Conservation (phyloP, 2,888 invertebrate species). For the Calameuta filiformis region DNA sequence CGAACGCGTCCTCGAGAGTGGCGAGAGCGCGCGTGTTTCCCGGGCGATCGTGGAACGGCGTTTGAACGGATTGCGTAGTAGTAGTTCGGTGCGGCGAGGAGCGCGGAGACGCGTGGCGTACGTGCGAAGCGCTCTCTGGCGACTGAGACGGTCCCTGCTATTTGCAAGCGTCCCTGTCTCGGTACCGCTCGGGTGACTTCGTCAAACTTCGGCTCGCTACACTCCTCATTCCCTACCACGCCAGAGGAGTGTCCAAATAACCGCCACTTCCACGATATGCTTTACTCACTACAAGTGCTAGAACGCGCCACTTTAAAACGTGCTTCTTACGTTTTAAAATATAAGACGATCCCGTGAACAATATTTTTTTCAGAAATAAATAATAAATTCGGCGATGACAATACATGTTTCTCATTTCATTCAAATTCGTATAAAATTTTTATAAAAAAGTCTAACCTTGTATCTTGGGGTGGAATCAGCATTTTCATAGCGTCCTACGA, state of each 20-base stretch:
- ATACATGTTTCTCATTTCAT: not conserved
- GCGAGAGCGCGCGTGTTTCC: slow-evolving; percentile 26
- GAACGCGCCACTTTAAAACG: not conserved
- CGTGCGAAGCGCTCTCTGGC: slow-evolving; percentile 58
- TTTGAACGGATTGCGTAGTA: slow-evolving; percentile 48
- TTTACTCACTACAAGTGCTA: slow-evolving; percentile 46
- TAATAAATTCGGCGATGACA: not conserved
- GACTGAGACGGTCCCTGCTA: slow-evolving; percentile 47
- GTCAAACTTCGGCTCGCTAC: slow-evolving; percentile 25
- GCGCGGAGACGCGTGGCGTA: slow-evolving; percentile 44
- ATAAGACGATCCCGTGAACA: not conserved
- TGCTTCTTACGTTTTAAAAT: not conserved
- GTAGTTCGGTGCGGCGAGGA: slow-evolving; percentile 41
- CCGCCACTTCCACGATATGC: slow-evolving; percentile 56
- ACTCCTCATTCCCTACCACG: slow-evolving; percentile 18
- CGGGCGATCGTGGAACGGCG: slow-evolving; percentile 35
- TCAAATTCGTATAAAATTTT: not conserved
- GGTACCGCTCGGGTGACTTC: slow-evolving; percentile 26
- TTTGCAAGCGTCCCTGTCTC: slow-evolving; percentile 39
- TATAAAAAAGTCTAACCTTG: not conserved
- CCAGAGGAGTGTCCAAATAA: slow-evolving; percentile 44
- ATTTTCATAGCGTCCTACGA: not conserved
- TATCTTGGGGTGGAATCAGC: not conserved
- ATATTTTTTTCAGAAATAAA: not conserved
- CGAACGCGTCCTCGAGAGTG: slow-evolving; percentile 1